Conservation (phyloP, 2,888 invertebrate species). For the Trachelus stipa region DNA sequence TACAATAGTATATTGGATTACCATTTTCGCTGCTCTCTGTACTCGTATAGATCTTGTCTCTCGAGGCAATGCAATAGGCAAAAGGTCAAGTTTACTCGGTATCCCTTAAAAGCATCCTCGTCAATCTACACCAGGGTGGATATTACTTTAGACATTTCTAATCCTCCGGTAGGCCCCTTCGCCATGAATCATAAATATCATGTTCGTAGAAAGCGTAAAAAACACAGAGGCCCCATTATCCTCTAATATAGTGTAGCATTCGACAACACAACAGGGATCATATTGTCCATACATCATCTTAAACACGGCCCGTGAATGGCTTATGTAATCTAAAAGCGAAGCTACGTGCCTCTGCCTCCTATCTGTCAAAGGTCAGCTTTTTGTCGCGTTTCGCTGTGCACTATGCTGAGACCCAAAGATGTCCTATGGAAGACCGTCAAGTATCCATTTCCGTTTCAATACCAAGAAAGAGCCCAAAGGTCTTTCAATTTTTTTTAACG, state of each 20-base stretch:
- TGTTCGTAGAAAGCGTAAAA: slow-evolving; percentile 20
- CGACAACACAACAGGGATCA: slow-evolving; percentile 24
- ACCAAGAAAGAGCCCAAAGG: not conserved
- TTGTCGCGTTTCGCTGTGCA: not conserved
- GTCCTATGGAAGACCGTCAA: not conserved
- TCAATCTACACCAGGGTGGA: not conserved
- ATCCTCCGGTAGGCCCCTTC: slow-evolving; percentile 9
- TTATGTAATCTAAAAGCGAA: slow-evolving; percentile 20
- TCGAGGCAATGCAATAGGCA: not conserved
- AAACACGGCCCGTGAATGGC: slow-evolving; percentile 17
- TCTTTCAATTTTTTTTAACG: not conserved
- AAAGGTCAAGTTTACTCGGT: not conserved
- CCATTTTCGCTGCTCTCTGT: not conserved
- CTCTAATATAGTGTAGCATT: slow-evolving; percentile 16
- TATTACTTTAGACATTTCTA: slow-evolving; percentile 9
- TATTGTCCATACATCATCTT: slow-evolving; percentile 33
- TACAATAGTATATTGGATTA: too few species aligned
- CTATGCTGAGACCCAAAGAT: not conserved
- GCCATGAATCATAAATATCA: slow-evolving; percentile 19
- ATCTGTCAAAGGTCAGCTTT: slow-evolving; percentile 19
- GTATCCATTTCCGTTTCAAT: not conserved
- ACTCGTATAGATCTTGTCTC: not conserved
- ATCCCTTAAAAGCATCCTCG: not conserved
- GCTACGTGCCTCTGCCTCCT: slow-evolving; percentile 13
- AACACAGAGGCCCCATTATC: slow-evolving; percentile 19